phyloP scores from a whole-genome alignment of 2,888 invertebrate species.

The Mechanitis mazaeus region DNA sequence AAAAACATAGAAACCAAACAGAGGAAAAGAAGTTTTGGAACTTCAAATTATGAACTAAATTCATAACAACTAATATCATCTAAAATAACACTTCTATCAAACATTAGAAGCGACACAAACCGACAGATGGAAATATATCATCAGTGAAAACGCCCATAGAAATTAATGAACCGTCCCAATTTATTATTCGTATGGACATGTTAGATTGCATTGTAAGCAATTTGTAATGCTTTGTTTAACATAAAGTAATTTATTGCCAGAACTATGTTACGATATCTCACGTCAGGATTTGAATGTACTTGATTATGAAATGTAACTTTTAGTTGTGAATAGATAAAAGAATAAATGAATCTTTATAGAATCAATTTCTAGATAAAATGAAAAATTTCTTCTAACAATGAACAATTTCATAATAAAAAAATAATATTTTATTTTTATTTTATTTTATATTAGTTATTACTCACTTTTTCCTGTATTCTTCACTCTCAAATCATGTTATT shows the following conservation, averaged over 20 bases:
- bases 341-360: neutral
- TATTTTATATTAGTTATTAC: neutral
- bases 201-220: conserved; percentile 29
- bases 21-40: no score
- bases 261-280: neutral
- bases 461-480: no score
- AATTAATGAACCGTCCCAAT: conserved; percentile 42
- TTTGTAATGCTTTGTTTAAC: conserved; percentile 18
- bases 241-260: conserved; percentile 10
- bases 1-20: no score
- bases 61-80: conserved; percentile 2
- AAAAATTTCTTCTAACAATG: no score
- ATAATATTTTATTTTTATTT: neutral
- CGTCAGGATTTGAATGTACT: neutral
- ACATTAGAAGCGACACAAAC: conserved; percentile 30
- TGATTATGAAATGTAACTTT: neutral
- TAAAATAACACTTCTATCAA: conserved; percentile 33
- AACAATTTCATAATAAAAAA: no score
- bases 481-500: no score
- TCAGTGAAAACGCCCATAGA: conserved; percentile 38
- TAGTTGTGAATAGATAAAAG: no score
- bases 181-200: conserved; percentile 35
- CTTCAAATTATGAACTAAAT: neutral
- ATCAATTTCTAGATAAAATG: no score
- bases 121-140: conserved; percentile 45